Evolutionary conservation across 2,888 invertebrate species (phyloP).

Genomic region (Drosophila melanocephala): DNA sequence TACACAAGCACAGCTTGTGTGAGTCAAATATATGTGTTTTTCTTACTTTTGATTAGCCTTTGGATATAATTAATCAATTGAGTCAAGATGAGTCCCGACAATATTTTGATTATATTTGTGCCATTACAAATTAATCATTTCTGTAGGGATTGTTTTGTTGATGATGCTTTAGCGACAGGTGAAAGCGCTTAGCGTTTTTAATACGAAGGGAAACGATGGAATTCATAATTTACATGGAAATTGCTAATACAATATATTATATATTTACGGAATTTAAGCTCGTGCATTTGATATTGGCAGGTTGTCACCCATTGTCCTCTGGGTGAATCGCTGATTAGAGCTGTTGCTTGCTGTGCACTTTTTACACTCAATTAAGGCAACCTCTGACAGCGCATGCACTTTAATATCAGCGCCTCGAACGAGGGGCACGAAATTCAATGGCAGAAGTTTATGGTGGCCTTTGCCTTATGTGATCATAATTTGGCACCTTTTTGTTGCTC

Average conservation of each 20-base stretch:
- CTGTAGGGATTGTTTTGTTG: background rate
- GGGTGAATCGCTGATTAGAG: constrained; percentile 2
- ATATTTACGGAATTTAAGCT: too few relatives aligned
- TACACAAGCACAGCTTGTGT: background rate
- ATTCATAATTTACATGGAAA: background rate
- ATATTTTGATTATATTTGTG: background rate
- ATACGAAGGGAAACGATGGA: background rate
- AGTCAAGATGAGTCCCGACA: background rate
- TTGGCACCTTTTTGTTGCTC: constrained; percentile 16
- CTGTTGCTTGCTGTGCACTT: constrained; percentile 34
- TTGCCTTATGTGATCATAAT: constrained; percentile 22
- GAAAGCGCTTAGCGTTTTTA: background rate
- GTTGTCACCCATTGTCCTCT: constrained; percentile 30
- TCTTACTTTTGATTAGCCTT: background rate
- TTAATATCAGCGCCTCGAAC: constrained; percentile 28
- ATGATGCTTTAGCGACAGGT: background rate
- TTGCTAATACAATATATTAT: background rate
- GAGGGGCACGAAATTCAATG: constrained; percentile 38
- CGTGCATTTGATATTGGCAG: background rate
- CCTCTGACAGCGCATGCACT: background rate
- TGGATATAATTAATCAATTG: background rate
- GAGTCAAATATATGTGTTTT: background rate
- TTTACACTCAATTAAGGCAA: constrained; percentile 51
- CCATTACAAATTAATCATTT: background rate
- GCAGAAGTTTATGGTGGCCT: constrained; percentile 46